Evolutionary conservation across 2,888 invertebrate species (phyloP).

Genomic region (Artemia sinica): DNA sequence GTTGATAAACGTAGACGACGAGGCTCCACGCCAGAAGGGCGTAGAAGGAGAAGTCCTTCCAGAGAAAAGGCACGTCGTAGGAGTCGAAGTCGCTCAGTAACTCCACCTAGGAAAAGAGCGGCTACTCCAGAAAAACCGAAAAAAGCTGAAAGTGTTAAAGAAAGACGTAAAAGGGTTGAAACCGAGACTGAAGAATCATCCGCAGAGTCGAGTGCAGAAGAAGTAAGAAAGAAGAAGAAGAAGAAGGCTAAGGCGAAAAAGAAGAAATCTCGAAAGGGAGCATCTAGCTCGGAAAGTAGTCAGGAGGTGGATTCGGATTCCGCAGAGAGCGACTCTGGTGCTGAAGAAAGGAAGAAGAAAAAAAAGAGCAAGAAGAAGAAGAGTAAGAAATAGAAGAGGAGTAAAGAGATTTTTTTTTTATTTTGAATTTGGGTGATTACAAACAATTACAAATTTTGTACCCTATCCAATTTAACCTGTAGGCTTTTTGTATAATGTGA

Average conservation of each 20-base stretch:
- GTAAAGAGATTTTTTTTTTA: too few species aligned
- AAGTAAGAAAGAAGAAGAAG: not conserved
- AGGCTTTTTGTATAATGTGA: too few species aligned
- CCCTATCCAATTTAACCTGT: too few species aligned
- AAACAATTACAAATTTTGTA: too few species aligned
- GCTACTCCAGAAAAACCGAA: not conserved
- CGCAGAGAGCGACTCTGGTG: not conserved
- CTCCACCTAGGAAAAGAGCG: not conserved
- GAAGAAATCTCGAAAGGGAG: not conserved
- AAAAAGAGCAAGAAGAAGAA: not conserved
- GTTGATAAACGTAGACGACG: constrained; percentile 13
- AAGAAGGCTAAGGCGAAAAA: constrained; percentile 7
- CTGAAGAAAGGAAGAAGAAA: not conserved
- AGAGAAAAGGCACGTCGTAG: not conserved
- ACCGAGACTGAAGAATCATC: not conserved
- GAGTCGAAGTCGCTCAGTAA: not conserved
- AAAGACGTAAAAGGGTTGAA: not conserved
- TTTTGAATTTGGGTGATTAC: too few species aligned
- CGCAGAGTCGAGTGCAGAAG: not conserved
- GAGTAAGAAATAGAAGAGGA: too few species aligned
- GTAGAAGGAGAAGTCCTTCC: not conserved
- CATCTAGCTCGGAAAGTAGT: not conserved
- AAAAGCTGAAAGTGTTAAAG: not conserved
- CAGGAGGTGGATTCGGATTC: not conserved
- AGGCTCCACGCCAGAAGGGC: not conserved